These are phyloP conservation scores for Drosophila ambigua DNA, from an alignment of 1,140 invertebrate genomes.

Conservation along the genomic window DNA sequence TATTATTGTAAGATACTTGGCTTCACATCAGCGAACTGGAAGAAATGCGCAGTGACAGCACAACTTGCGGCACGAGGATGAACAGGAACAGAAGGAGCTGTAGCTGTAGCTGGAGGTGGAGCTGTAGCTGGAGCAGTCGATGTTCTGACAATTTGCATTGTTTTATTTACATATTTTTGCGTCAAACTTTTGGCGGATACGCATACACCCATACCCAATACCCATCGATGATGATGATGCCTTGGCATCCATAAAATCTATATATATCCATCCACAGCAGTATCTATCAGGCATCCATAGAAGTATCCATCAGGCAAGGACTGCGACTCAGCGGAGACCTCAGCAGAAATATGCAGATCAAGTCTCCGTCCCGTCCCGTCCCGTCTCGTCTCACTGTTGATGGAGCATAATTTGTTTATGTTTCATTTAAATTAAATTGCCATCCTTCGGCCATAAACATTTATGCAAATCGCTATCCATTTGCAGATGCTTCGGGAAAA, in stretches of 20 bases:
- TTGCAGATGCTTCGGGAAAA: conserved; percentile 6
- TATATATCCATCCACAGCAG: neutral
- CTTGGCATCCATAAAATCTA: conserved; percentile 4
- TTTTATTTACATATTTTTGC: conserved; percentile 71
- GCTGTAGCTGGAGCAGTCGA: neutral
- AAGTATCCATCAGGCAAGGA: conserved; percentile 18
- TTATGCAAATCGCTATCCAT: conserved; percentile 38
- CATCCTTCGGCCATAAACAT: conserved; percentile 20
- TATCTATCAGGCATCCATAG: conserved; percentile 15
- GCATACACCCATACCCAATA: neutral
- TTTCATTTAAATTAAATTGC: conserved; percentile 70
- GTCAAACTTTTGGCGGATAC: conserved; percentile 42
- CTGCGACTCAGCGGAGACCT: conserved; percentile 22
- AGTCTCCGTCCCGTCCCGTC: conserved; percentile 4
- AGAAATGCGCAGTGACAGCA: conserved; percentile 71
- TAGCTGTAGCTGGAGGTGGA: neutral
- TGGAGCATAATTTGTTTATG: conserved; percentile 67
- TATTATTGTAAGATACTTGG: conserved; percentile 75
- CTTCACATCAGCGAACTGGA: conserved; percentile 73
- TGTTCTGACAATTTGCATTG: conserved; percentile 66
- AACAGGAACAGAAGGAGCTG: neutral
- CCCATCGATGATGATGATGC: conserved; percentile 34
- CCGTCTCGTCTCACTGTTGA: conserved; percentile 19
- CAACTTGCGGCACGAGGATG: conserved; percentile 39
- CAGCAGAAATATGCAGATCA: conserved; percentile 70